Percentiles rank a stretch among this genome's conserved stretches.
These are phyloP conservation scores for Amphiura filiformis DNA, from an alignment of 35 echinoderm and acorn worm genomes.

Conservation along the genomic window DNA sequence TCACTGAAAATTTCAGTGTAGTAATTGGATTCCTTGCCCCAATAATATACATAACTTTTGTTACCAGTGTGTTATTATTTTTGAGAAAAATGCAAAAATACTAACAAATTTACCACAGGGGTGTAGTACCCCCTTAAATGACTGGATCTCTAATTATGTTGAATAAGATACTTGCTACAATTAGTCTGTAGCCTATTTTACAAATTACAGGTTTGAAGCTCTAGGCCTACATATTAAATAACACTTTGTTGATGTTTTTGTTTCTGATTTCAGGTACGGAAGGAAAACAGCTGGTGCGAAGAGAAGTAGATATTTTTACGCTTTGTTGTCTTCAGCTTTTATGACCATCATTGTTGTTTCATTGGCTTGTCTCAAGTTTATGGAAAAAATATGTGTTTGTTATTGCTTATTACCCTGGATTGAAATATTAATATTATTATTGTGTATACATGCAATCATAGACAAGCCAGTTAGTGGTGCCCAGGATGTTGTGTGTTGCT, in stretches of 20 bases:
- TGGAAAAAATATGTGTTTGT: neutral
- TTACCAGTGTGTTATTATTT: too few relatives aligned
- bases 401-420: neutral
- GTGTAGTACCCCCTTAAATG: neutral
- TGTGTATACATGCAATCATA: too few relatives aligned
- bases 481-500: too few relatives aligned
- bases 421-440: neutral
- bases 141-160: neutral
- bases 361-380: neutral
- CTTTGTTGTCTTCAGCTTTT: neutral
- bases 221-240: neutral
- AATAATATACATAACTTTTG: too few relatives aligned
- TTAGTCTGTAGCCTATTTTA: neutral
- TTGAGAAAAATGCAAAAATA: neutral
- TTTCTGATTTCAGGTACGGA: conserved; percentile 71
- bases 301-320: conserved; percentile 67
- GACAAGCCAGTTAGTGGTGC: too few relatives aligned
- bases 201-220: neutral
- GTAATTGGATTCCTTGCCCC: too few relatives aligned
- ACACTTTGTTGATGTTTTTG: conserved; percentile 6
- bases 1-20: too few relatives aligned
- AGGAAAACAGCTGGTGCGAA: conserved; percentile 99
- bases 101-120: neutral
- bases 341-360: neutral
- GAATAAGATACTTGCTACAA: neutral